Base-by-base conservation (phyloP, 1,140 invertebrate genomes). In the Aphelinus atriplicis region DNA sequence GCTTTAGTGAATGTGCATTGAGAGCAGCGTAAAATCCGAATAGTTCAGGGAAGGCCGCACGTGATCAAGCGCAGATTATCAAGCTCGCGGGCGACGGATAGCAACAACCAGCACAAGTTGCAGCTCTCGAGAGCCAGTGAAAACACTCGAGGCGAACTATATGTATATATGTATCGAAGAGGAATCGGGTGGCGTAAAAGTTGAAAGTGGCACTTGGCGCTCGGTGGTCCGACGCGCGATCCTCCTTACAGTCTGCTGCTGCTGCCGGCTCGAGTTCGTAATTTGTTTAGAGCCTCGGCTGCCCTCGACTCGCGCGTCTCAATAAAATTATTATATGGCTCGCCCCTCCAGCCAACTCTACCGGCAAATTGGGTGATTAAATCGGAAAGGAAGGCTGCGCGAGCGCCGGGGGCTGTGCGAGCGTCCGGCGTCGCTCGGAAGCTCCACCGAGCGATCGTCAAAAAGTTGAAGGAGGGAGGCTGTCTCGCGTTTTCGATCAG, bases 301-400 rank as follows among this genome's bases (percentile, higher is more conserved):
- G 26, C n/a, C 26, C 26, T 26, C 26, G 26, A 26, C 26, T 42
- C 57, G 26, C 5, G 43, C 57, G 45, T 62, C 45, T 62, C 60
- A 10, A 62, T 62, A 46, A 62, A 62, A 62, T 62, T 62, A 62
- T 62, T 62, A 62, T 26, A 26, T 7, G 42, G 60, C 43, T 46
- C 1, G 60, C 60, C 2, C 60, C 46, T 1, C 9, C 43, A 3
- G 60, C 60, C 3, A 43, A 1, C n/a, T 26, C 57, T 5, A 42
- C 26, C n/a, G 9, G 7, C 7, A 62, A 62, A 62, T 62, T 62
- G 10, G 43, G 42, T 46, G 60, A 62, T 62, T 63, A 48, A 63
- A 63, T 63, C 10, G 46, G 48, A 47, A 63, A 43, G 60, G 3
- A 62, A 62, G 58, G 58, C 58, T 60, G 3, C 42, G 58, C 26